Percentiles rank a stretch among this genome's conserved stretches.
These are phyloP conservation scores for Cydia pomonella DNA, from an alignment of 1,140 invertebrate genomes.

Conservation along the genomic window DNA sequence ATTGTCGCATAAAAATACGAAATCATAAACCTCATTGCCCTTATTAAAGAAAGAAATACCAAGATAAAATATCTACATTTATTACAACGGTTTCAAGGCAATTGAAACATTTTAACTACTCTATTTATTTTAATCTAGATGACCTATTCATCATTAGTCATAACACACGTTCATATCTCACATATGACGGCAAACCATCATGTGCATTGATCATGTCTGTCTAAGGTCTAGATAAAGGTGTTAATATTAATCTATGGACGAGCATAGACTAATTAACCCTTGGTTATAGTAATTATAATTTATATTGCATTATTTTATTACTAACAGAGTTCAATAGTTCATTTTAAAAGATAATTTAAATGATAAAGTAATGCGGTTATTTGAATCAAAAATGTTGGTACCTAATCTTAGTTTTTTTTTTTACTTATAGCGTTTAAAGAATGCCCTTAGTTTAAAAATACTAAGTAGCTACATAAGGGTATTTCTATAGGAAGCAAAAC, in stretches of 20 bases:
- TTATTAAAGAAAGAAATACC: too few relatives aligned
- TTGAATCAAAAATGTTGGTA: too few relatives aligned
- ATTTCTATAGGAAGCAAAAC: too few relatives aligned
- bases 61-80: too few relatives aligned
- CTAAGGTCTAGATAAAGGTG: not conserved
- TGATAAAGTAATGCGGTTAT: not conserved
- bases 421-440: too few relatives aligned
- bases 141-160: not conserved
- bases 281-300: not conserved
- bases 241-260: not conserved
- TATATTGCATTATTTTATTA: not conserved
- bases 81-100: not conserved
- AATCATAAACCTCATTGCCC: too few relatives aligned
- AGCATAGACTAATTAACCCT: not conserved
- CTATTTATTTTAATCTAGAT: constrained; percentile 11
- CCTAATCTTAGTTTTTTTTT: too few relatives aligned
- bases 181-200: not conserved
- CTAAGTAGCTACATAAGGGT: too few relatives aligned
- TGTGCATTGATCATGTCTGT: not conserved
- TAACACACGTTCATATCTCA: constrained; percentile 10
- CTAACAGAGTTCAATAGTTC: not conserved
- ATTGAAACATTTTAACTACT: not conserved
- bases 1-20: too few relatives aligned
- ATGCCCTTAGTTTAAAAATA: too few relatives aligned
- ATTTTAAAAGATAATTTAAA: not conserved